Evolutionary conservation across 2,113 vertebrate species (phyloP), one percentile per base, ranked within the genome.

Genomic region (Cinclus cinclus): DNA sequence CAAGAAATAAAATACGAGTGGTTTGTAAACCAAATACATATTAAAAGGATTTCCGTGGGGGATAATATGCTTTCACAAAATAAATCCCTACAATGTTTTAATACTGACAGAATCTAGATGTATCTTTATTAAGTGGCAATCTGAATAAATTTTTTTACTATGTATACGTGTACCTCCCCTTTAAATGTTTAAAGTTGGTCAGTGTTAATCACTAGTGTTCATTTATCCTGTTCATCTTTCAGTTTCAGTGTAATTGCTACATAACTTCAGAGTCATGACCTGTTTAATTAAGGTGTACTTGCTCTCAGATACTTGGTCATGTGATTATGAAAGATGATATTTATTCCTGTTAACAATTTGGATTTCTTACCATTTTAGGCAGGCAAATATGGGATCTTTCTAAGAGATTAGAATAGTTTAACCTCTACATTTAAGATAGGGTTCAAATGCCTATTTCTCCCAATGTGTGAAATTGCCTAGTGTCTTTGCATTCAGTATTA

Each of bases 241-340:
- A 84, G 81, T 89, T 95, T 94, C 86, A 62, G 28, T 77, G 91
- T 92, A 94, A 83, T 93, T 93, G 80, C 87, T 84, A 78, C 67
- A 89, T 85, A 86, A 70, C 69, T 88, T 91, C 53, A 79, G 79
- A 90, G 93, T 92, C 80, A 62, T 84, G 83, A 96, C 84, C 78
- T 86, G 78, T 82, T 95, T 97, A 96, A 93, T 89, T 96, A 94
- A 96, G 37, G 68, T 86, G 46, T 91, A 94, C 83, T 70, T 86
- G 70, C 24, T 95, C 41, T 62, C 60, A 87, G 83, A 64, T 83
- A n/a, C 78, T 81, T 88, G 42, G 69, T 94, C 81, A 89, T 80
- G 94, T 92, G 83, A 88, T 70, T 95, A 95, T 70, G 90, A 87
- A 96, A 93, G 68, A 58, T 42, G 63, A 78, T 93, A 82, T 75